A percentile compares a stretch with the other conserved stretches of the same genome.
Evolutionary conservation across 1,140 invertebrate species (phyloP).

Genomic region (Cydia fagiglandana): DNA sequence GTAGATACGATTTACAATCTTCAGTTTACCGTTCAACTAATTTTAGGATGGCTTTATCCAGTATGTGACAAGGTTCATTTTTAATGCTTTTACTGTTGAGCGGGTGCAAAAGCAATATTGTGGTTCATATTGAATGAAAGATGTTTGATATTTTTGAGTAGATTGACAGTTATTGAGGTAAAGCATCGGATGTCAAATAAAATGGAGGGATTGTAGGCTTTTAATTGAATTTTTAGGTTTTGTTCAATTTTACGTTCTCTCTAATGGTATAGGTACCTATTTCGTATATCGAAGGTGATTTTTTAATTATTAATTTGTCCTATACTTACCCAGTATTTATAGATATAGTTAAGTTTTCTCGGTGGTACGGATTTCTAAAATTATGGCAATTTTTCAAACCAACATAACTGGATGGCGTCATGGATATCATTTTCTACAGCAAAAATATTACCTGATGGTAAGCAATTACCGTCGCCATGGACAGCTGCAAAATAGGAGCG

Average conservation of each 20-base stretch:
- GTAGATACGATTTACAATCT: neutral
- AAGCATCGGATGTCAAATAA: conserved; percentile 3
- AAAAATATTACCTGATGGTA: too few species aligned
- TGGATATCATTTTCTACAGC: too few species aligned
- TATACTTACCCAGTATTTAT: too few species aligned
- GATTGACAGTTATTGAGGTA: conserved; percentile 20
- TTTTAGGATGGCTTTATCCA: neutral
- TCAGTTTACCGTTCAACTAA: neutral
- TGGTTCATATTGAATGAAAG: neutral
- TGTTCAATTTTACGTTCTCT: neutral
- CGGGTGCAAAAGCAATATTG: neutral
- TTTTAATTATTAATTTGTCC: too few species aligned
- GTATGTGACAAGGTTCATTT: neutral
- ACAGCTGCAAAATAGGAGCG: too few species aligned
- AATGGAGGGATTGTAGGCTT: conserved; percentile 9
- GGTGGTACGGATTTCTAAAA: too few species aligned
- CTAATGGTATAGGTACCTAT: too few species aligned
- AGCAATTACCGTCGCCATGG: too few species aligned
- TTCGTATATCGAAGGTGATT: too few species aligned
- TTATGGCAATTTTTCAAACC: too few species aligned
- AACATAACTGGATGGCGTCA: too few species aligned
- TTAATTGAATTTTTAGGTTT: neutral
- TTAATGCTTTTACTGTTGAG: neutral
- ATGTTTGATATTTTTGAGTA: conserved; percentile 9
- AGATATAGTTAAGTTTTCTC: too few species aligned